These are phyloP conservation scores for Panagrolaimus sp. DNA, from an alignment of 1,140 invertebrate species.

Conservation along the genomic window DNA sequence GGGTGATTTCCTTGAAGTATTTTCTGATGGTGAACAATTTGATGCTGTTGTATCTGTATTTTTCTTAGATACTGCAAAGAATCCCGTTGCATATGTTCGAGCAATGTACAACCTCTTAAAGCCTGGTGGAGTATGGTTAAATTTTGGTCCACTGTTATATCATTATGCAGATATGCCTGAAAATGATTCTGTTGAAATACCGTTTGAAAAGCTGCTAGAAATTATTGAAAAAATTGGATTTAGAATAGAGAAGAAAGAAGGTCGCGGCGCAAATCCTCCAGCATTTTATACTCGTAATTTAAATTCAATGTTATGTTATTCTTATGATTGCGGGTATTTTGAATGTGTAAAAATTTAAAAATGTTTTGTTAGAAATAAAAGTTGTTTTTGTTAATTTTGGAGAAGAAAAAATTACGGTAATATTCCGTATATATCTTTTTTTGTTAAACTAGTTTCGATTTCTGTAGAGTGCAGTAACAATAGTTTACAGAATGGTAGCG, in stretches of 20 bases:
- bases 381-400: not conserved
- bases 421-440: not conserved
- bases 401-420: not conserved
- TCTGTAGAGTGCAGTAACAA: not conserved
- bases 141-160: constrained; percentile 77
- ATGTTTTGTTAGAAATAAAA: not conserved
- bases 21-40: constrained; percentile 67
- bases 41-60: constrained; percentile 91
- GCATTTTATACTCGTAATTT: constrained; percentile 86
- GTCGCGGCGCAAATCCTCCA: constrained; percentile 64
- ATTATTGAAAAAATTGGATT: constrained; percentile 82
- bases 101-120: constrained; percentile 84
- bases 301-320: constrained; percentile 82
- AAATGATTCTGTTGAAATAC: constrained; percentile 87
- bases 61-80: constrained; percentile 95
- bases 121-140: constrained; percentile 67
- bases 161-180: constrained; percentile 83
- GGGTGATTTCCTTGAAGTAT: constrained; percentile 81
- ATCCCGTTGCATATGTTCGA: constrained; percentile 88
- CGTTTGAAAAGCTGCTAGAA: constrained; percentile 74
- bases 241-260: constrained; percentile 66
- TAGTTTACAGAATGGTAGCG: not conserved
- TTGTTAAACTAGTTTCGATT: constrained; percentile 13
- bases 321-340: constrained; percentile 82
- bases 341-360: constrained; percentile 11